Evolutionary conservation across 2,113 vertebrate species (phyloP), one percentile per base, ranked within the genome.

Genomic region (Oncorhynchus kisutch): DNA sequence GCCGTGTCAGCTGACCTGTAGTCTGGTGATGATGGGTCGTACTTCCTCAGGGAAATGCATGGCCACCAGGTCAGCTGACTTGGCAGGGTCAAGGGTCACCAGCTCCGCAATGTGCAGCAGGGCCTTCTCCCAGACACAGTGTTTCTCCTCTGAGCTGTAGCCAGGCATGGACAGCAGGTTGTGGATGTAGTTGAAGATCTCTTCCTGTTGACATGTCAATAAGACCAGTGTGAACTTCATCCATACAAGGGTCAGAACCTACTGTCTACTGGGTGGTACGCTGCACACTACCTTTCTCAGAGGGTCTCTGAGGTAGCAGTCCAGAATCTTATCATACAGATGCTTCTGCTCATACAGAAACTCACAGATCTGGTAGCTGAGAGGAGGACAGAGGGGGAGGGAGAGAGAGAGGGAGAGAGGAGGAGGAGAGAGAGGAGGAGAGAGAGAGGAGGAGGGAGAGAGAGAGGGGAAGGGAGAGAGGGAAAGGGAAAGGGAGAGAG

Each of bases 311-410:
- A 99, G 89, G 91, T 99, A 99, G 86, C 98, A 99, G 89, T 94
- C 88, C 18, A 99, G 93, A 76, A 98, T 98, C 86, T 85, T 95
- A 90, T 98, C 96, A 39, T 96, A 98, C 70, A 94, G 88, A 82
- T 95, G 95, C 80, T 94, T 95, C 85, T 95, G 95, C 72, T 99
- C 97, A 54, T 98, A 99, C 81, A 99, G 96, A 89, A 98, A 99
- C 81, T 99, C 97, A 76, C 97, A 99, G 65, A 99, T 97, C 79
- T 99, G 98, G 81, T 96, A 99, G 88, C 97, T 99, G 76, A 13
- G 8, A 45, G 27, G 16, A 22, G 13, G 3, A 74, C 12, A 65
- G 24, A 49, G 49, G 13, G 7, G 5, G 18, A 12, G 5, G 27
- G 24, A n/a, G 5, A 24, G 29, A 49, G 39, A n/a, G 49, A 8